Conservation (phyloP, 1,140 invertebrate genomes). For the Panagrolaimus sp. region DNA sequence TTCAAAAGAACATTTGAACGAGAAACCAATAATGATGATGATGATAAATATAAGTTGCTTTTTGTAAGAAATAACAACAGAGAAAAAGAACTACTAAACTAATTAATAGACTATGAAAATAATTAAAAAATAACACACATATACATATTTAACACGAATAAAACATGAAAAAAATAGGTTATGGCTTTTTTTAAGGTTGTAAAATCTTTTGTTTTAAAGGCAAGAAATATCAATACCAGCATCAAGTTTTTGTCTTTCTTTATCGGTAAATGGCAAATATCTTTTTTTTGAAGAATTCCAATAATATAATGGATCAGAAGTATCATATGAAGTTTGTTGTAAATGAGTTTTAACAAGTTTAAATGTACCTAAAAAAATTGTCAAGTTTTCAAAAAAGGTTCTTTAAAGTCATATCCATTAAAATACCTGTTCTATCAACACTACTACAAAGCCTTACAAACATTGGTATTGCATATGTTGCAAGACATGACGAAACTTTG, state of each 20-base stretch:
- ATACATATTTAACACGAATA: too few species aligned
- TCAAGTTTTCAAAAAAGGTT: conserved; percentile 21
- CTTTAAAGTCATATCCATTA: conserved; percentile 8
- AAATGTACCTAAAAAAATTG: conserved; percentile 51
- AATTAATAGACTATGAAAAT: too few species aligned
- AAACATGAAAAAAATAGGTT: too few species aligned
- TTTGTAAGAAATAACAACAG: too few species aligned
- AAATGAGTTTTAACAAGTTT: conserved; percentile 57
- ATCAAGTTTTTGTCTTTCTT: conserved; percentile 9
- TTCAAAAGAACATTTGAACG: too few species aligned
- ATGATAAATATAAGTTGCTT: too few species aligned
- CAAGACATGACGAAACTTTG: conserved; percentile 33
- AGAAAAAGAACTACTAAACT: too few species aligned
- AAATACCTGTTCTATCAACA: conserved; percentile 52
- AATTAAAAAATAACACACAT: too few species aligned
- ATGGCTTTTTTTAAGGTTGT: not conserved
- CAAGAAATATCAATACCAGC: not conserved
- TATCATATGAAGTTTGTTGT: conserved; percentile 39
- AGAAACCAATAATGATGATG: too few species aligned
- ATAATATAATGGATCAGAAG: conserved; percentile 4
- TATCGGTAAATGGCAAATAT: not conserved
- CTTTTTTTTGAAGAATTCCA: conserved; percentile 6
- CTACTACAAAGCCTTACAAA: conserved; percentile 51
- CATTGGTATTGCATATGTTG: conserved; percentile 51
- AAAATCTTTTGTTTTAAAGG: not conserved